Evolutionary conservation across 2,797 vertebrate species (phyloP).

Genomic region (Epinephelus coioides): DNA sequence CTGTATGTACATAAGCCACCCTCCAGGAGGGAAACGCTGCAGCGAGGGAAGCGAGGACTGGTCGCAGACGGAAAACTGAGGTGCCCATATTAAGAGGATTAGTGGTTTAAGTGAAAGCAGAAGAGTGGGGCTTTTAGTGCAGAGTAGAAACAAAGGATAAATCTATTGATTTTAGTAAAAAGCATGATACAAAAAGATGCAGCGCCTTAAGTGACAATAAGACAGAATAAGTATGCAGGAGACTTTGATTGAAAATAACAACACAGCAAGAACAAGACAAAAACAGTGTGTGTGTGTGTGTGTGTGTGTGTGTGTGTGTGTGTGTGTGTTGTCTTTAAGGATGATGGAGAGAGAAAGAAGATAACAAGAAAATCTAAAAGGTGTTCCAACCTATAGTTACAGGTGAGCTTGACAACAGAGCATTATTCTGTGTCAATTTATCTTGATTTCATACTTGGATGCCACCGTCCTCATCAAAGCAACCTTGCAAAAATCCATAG

Average conservation of each 20-base stretch:
- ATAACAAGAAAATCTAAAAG: neutral
- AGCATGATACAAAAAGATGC: neutral
- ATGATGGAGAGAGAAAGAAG: neutral
- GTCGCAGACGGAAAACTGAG: neutral
- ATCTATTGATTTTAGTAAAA: conserved; percentile 13
- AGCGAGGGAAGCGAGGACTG: neutral
- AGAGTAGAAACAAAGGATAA: neutral
- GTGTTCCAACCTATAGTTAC: neutral
- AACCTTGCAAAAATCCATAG: neutral
- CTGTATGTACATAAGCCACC: neutral
- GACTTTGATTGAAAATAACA: neutral
- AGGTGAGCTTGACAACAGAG: neutral
- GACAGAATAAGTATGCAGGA: neutral
- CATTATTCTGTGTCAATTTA: neutral
- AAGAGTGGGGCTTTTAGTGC: conserved; percentile 1
- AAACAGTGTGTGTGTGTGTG: neutral
- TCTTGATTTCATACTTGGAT: conserved; percentile 18
- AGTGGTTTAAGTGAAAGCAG: conserved; percentile 8
- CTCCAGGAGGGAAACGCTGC: neutral
- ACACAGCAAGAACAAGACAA: neutral
- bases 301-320: neutral
- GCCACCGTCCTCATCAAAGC: neutral
- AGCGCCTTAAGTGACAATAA: neutral
- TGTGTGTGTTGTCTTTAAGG: neutral
- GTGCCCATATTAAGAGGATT: conserved; percentile 7